Evolutionary conservation across 2,888 invertebrate genomes (phyloP).

Genomic region (Tryphoninae sp.): DNA sequence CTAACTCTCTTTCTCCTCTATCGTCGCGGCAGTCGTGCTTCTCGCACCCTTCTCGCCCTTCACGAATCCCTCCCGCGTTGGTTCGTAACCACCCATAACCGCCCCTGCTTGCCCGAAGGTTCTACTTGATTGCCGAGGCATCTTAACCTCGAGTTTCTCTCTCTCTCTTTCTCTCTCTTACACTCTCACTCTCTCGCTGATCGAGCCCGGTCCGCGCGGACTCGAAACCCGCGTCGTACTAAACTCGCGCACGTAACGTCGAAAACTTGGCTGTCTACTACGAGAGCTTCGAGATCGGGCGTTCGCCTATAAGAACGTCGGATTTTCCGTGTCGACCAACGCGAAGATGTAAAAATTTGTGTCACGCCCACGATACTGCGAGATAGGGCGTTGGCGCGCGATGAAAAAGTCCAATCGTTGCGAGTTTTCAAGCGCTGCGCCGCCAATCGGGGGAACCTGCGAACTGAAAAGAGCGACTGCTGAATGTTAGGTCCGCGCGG

Average conservation of each 20-base stretch:
- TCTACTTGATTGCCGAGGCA: constrained; percentile 81
- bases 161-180: constrained; percentile 34
- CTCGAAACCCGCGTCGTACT: constrained; percentile 44
- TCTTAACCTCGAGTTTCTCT: constrained; percentile 77
- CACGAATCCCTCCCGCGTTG: constrained; percentile 61
- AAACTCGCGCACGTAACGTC: background rate
- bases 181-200: constrained; percentile 23
- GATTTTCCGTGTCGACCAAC: constrained; percentile 67
- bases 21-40: constrained; percentile 56
- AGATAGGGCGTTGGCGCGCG: constrained; percentile 73
- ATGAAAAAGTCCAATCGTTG: constrained; percentile 76
- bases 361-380: constrained; percentile 74
- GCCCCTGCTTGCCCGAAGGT: constrained; percentile 80
- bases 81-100: constrained; percentile 79
- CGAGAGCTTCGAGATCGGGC: background rate
- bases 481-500: constrained; percentile 77
- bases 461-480: constrained; percentile 65
- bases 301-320: constrained; percentile 71
- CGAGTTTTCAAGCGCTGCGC: constrained; percentile 30
- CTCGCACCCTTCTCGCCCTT: constrained; percentile 67
- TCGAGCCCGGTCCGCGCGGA: constrained; percentile 75
- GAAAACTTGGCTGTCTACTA: constrained; percentile 1
- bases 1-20: constrained; percentile 58
- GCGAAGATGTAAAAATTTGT: constrained; percentile 70
- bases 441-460: constrained; percentile 58